Evolutionary conservation across 2,113 vertebrate genomes (phyloP).

Genomic region (Ophthalmolycus amberensis): DNA sequence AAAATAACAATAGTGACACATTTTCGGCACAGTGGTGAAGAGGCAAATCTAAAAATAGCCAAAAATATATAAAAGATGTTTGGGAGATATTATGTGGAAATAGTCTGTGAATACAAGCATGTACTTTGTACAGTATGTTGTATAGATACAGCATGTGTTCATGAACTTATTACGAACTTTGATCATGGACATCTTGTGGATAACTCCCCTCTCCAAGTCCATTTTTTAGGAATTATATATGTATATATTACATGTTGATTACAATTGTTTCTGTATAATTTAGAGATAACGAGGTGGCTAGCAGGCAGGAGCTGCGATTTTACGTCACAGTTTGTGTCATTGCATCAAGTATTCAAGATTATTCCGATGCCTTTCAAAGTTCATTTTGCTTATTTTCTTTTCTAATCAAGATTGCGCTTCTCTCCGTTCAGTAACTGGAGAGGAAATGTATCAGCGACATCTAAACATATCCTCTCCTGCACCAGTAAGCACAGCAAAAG

Average conservation of each 20-base stretch:
- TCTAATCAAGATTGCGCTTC: constrained; percentile 4
- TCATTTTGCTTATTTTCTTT: constrained; percentile 23
- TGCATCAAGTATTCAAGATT: constrained; percentile 38
- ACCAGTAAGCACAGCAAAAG: constrained; percentile 13
- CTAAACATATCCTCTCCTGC: constrained; percentile 23
- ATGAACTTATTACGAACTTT: constrained; percentile 19
- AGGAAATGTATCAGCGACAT: constrained; percentile 14
- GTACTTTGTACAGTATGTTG: neutral
- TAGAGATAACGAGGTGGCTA: constrained; percentile 35
- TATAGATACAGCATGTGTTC: neutral
- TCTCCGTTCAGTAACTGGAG: neutral
- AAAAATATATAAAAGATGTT: constrained; percentile 12
- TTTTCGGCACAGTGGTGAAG: constrained; percentile 37
- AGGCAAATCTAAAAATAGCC: constrained; percentile 43
- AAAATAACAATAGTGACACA: constrained; percentile 48
- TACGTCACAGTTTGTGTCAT: constrained; percentile 66
- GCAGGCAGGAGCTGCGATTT: constrained; percentile 36
- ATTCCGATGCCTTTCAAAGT: constrained; percentile 1
- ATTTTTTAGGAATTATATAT: constrained; percentile 64
- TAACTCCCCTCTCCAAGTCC: neutral
- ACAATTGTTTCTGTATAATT: constrained; percentile 63
- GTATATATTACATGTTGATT: constrained; percentile 30
- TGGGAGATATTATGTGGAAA: constrained; percentile 18
- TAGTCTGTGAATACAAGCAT: constrained; percentile 26
- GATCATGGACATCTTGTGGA: constrained; percentile 21